Base-by-base conservation (phyloP, 2,113 vertebrate species). In the Polypterus senegalus region DNA sequence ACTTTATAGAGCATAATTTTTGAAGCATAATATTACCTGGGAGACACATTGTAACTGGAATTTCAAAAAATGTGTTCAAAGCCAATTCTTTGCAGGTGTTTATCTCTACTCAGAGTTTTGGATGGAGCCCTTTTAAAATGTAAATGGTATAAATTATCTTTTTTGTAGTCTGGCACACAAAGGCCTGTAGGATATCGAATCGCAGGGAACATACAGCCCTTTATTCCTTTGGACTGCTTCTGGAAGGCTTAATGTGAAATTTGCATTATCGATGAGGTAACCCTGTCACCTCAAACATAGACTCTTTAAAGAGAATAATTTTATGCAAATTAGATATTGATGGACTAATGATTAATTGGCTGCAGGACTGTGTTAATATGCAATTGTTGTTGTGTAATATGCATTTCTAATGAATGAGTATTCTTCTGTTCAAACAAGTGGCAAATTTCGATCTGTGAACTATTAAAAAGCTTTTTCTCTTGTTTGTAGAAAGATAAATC, bases 241-340 rank as follows among this genome's bases (percentile, higher is more conserved):
- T 78, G 85, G 86, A 88, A 86, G 84, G 83, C 86, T 85, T 88
- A 90, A 91, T 83, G 85, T 71, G 68, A 75, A 77, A 97, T 98
- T 94, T 93, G 76, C 93, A 98, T 97, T 95, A 97, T 97, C 92
- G 83, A 97, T 94, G 88, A 93, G 79, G 82, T 86, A 88, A 87
- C 84, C 88, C 86, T 90, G 88, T 92, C 91, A 94, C 90, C 90
- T 87, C 81, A 91, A 89, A 92, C 86, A 81, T 76, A 78, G 88
- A 90, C 86, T 84, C 86, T 91, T 94, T 92, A 92, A 91, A 87
- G 83, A 82, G 81, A 92, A 94, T 88, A 90, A 91, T 89, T 91
- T 92, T 91, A 97, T 98, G 94, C 86, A 95, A 91, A 97, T 90
- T 82, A 88, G 81, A 81, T 97, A 97, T 98, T 83, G 94, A 97